Base-by-base conservation (phyloP, 2,888 invertebrate genomes). In the Horisme vitalbata region DNA sequence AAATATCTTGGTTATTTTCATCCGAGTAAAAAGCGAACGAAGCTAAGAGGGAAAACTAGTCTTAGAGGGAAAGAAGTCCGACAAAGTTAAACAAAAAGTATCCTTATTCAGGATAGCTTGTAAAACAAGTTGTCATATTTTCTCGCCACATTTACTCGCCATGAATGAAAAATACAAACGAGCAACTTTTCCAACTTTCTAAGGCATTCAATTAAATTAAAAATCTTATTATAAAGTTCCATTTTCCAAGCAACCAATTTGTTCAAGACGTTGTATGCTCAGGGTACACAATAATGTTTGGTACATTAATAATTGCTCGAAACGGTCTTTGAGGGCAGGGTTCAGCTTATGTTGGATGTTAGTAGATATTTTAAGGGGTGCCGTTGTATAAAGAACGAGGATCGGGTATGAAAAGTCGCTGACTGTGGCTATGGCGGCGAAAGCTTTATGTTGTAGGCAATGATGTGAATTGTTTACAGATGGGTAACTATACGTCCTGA, bases 251-350 rank as follows among this genome's bases (percentile, higher is more conserved):
- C 23, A 41, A 36, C 36, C 48, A 47, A 43, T 43, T 48, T 36
- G 41, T 45, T 37, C 31, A 35, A 41, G 45, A 36, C 34, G 33
- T 45, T 47, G 39, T 44, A 23, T 47, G 30, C 30, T 35, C 33
- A 44, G 34, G 21, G 45, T 46, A 41, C 32, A 49, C 46, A 51
- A 46, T 48, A 50, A 33, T 51, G 45, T 51, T 53, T 51, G 35
- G 39, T 46, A 39, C 41, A 41, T 52, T 49, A 50, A 50, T 50
- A 50, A 54, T 45, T 51, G 45, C 39, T 47, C n/a, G 30, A 39
- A 41, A 35, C 33, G 18, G 38, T 30, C n/a, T 49, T 31, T 45
- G 32, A 36, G 45, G 36, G 50, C 21, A 26, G 34, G 21, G 45
- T 34, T 52, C 52, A 41, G 41, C 30, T 44, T 45, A n/a, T 18